A percentile compares a stretch with the other conserved stretches of the same genome.
phyloP scores from a whole-genome alignment of 2,797 vertebrate genomes.

The Cyclopterus lumpus region DNA sequence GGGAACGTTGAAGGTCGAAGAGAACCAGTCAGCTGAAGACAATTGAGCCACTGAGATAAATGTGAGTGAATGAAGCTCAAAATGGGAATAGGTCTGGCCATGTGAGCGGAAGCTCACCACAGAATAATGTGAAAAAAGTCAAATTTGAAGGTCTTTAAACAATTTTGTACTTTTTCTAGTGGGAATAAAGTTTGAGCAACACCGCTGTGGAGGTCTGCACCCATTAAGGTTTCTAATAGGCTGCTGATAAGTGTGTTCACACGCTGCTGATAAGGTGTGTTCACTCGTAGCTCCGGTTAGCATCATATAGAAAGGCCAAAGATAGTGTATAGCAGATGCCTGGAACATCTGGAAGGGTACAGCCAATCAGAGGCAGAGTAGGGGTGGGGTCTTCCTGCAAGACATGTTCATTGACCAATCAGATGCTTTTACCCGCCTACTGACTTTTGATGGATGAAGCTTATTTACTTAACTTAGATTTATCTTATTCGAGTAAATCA shows the following conservation, averaged over 20 bases:
- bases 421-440: background rate
- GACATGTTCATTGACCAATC: no score
- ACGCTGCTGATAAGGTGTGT: background rate
- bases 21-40: constrained; percentile 31
- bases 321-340: background rate
- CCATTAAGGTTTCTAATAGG: constrained; percentile 1
- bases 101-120: constrained; percentile 16
- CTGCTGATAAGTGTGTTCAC: background rate
- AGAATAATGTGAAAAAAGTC: constrained; percentile 23
- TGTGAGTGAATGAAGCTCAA: constrained; percentile 22
- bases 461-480: background rate
- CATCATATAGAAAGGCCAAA: background rate
- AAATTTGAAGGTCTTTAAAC: constrained; percentile 36
- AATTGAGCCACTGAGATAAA: constrained; percentile 38
- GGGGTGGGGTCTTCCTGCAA: no score
- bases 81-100: constrained; percentile 10
- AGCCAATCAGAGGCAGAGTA: no score
- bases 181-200: background rate
- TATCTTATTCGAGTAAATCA: background rate
- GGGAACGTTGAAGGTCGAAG: constrained; percentile 44
- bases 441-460: no score
- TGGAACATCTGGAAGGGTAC: background rate
- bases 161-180: background rate
- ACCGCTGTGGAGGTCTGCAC: background rate
- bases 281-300: background rate